Conservation (phyloP, 2,113 vertebrate genomes). For the Aspidoscelis tigris region DNA sequence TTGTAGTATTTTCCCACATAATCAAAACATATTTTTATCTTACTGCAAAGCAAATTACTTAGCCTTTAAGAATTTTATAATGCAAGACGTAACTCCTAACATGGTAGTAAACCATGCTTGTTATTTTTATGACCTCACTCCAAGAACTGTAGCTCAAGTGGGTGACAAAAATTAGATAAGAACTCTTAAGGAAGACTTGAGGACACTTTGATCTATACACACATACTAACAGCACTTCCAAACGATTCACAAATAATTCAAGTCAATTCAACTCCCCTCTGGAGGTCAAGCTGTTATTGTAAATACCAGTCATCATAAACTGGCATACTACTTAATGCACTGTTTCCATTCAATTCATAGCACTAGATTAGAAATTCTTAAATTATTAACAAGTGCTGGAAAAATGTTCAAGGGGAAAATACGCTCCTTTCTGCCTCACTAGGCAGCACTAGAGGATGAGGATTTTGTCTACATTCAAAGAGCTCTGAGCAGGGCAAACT, state of each 20-base stretch:
- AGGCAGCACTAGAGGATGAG: too few relatives aligned
- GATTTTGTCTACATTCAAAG: too few relatives aligned
- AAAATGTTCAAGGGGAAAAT: too few relatives aligned
- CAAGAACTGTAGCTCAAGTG: not conserved
- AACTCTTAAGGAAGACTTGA: not conserved
- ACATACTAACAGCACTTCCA: not conserved
- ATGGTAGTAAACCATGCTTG: not conserved
- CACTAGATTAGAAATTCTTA: too few relatives aligned
- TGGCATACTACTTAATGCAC: not conserved
- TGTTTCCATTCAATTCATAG: not conserved
- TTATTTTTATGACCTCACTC: slow-evolving; percentile 16
- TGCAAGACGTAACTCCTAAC: not conserved
- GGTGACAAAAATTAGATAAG: not conserved
- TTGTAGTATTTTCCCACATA: too few relatives aligned
- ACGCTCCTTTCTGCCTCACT: too few relatives aligned
- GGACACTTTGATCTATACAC: not conserved
- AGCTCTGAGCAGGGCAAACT: too few relatives aligned
- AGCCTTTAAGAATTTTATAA: not conserved
- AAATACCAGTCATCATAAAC: not conserved
- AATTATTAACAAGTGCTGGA: too few relatives aligned
- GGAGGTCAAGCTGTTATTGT: not conserved
- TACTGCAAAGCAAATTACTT: not conserved
- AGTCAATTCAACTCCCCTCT: not conserved
- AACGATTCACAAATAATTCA: not conserved
- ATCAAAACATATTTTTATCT: not conserved